A percentile compares a stretch with the other conserved stretches of the same genome.
These are phyloP conservation scores for Syngnathus floridae DNA, from an alignment of 2,113 vertebrate species.

Conservation along the genomic window DNA sequence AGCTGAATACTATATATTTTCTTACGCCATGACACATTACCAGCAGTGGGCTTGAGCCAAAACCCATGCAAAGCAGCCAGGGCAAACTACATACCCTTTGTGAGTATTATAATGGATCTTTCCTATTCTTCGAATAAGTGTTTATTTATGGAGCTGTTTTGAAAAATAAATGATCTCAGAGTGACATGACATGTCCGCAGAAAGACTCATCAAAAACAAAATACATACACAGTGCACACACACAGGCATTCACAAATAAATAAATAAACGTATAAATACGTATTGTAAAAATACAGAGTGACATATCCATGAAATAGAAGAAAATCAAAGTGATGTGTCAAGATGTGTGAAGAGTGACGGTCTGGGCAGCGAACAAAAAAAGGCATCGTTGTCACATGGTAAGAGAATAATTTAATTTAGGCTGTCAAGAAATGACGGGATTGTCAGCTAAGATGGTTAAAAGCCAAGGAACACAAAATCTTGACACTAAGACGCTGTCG, in stretches of 20 bases:
- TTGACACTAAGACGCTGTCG: slow-evolving; percentile 65
- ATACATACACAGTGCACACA: no score
- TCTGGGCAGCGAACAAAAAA: slow-evolving; percentile 30
- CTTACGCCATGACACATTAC: slow-evolving; percentile 20
- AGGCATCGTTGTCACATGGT: slow-evolving; percentile 40
- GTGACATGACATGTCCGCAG: slow-evolving; percentile 35
- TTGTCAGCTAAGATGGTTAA: slow-evolving; percentile 61
- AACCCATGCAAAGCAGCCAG: slow-evolving; percentile 5
- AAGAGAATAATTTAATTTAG: slow-evolving; percentile 57
- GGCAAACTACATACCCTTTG: background rate
- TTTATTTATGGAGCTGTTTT: background rate
- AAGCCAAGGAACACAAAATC: slow-evolving; percentile 57
- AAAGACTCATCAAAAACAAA: slow-evolving; percentile 33
- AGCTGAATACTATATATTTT: slow-evolving; percentile 27
- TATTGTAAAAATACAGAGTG: slow-evolving; percentile 29
- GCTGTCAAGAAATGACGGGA: slow-evolving; percentile 54
- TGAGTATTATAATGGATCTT: background rate
- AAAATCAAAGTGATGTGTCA: slow-evolving; percentile 11
- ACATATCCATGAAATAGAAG: slow-evolving; percentile 14
- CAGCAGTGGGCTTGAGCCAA: slow-evolving; percentile 18
- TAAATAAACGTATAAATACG: slow-evolving; percentile 16
- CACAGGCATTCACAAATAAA: no score
- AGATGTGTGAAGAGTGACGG: slow-evolving; percentile 8
- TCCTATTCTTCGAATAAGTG: background rate
- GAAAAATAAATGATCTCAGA: slow-evolving; percentile 29